phyloP scores from a whole-genome alignment of 1,140 invertebrate genomes.

The Copidosoma floridanum region DNA sequence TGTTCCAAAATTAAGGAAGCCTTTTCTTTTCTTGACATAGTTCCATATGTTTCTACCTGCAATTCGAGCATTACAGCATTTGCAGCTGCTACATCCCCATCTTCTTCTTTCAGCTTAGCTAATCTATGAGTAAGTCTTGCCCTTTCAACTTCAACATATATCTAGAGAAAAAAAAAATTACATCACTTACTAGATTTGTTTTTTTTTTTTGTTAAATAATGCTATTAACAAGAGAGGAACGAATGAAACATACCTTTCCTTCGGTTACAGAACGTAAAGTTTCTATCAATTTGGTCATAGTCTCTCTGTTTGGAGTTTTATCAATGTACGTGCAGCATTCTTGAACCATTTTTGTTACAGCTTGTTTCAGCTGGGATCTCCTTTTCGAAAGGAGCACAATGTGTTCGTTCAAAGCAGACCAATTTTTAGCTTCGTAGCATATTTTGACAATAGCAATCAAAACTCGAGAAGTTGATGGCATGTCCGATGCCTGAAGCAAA shows the following conservation, averaged over 20 bases:
- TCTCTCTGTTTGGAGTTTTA: slow-evolving; percentile 86
- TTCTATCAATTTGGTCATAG: slow-evolving; percentile 92
- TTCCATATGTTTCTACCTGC: slow-evolving; percentile 96
- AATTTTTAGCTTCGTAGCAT: slow-evolving; percentile 91
- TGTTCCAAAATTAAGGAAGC: slow-evolving; percentile 97
- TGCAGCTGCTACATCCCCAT: slow-evolving; percentile 87
- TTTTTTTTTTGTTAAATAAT: no score
- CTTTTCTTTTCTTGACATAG: slow-evolving; percentile 98
- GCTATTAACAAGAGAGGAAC: slow-evolving; percentile 2
- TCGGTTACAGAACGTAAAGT: slow-evolving; percentile 93
- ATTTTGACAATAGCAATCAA: slow-evolving; percentile 94
- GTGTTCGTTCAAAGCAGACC: slow-evolving; percentile 91
- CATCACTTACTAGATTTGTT: slow-evolving; percentile 9
- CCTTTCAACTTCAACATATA: slow-evolving; percentile 99
- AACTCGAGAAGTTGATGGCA: slow-evolving; percentile 89
- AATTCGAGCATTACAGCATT: slow-evolving; percentile 94
- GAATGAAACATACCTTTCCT: slow-evolving; percentile 75
- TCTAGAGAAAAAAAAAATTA: slow-evolving; percentile 58
- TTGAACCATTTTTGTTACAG: slow-evolving; percentile 98
- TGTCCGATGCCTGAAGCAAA: slow-evolving; percentile 85
- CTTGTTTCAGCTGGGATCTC: slow-evolving; percentile 94
- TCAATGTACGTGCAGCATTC: slow-evolving; percentile 95
- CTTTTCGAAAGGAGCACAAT: slow-evolving; percentile 90
- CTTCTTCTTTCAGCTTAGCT: slow-evolving; percentile 90
- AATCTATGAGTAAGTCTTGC: slow-evolving; percentile 92